Percentiles rank a stretch among this genome's conserved stretches.
These are phyloP conservation scores for Climacteris rufus DNA, from an alignment of 2,113 vertebrate genomes.

Conservation along the genomic window DNA sequence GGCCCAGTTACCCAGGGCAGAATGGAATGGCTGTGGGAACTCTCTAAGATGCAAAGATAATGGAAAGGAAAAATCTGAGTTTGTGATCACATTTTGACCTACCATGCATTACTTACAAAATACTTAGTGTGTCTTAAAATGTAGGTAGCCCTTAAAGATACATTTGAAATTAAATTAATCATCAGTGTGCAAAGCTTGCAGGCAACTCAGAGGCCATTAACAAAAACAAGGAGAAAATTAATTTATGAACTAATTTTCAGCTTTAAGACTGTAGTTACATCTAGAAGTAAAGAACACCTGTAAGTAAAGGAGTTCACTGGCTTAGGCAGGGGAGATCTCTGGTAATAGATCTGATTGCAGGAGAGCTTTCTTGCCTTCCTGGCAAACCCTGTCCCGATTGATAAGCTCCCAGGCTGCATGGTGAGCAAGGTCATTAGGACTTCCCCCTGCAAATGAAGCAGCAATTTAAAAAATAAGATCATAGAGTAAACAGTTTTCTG, in stretches of 20 bases:
- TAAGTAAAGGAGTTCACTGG: not conserved
- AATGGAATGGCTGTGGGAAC: not conserved
- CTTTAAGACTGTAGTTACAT: not conserved
- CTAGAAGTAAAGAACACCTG: not conserved
- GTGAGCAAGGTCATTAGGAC: slow-evolving; percentile 26
- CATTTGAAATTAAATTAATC: not conserved
- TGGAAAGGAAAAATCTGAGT: not conserved
- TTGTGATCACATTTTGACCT: not conserved
- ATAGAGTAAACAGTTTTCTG: slow-evolving; percentile 29
- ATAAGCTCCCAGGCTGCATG: not conserved
- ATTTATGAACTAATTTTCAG: not conserved
- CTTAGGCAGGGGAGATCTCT: not conserved
- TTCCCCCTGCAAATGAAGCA: slow-evolving; percentile 22
- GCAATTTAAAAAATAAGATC: slow-evolving; percentile 33
- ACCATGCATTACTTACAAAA: not conserved
- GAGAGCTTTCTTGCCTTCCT: slow-evolving; percentile 19
- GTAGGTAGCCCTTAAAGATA: not conserved
- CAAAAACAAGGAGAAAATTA: not conserved
- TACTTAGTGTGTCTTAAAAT: not conserved
- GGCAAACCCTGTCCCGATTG: slow-evolving; percentile 12
- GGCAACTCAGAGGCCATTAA: not conserved
- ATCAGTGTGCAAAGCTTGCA: not conserved
- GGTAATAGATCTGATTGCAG: not conserved
- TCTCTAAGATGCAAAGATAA: not conserved
- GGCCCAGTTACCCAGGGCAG: not conserved